A percentile compares a stretch with the other conserved stretches of the same genome.
Conservation (phyloP, 2,888 invertebrate genomes). For the Dioctria rufipes region DNA sequence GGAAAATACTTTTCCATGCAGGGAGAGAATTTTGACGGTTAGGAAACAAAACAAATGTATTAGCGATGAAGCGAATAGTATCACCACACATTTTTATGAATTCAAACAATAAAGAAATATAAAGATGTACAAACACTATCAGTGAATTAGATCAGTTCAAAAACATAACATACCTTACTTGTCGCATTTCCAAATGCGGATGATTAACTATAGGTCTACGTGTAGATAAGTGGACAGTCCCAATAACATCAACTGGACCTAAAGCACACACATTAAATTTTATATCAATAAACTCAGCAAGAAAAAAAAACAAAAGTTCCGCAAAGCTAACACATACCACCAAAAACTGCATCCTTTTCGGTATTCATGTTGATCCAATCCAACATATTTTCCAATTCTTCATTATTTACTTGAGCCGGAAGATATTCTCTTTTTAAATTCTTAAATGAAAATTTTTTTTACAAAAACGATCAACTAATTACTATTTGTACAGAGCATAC, state of each 20-base stretch:
- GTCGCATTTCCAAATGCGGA: conserved; percentile 88
- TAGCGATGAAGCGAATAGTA: no score
- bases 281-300: background rate
- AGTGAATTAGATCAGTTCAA: no score
- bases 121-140: no score
- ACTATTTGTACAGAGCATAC: conserved; percentile 58
- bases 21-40: no score
- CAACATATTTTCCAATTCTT: conserved; percentile 82
- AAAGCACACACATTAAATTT: background rate
- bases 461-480: no score
- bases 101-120: no score
- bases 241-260: conserved; percentile 89
- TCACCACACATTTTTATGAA: no score
- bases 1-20: no score
- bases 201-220: conserved; percentile 86
- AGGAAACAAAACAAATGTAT: no score
- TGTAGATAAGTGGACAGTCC: conserved; percentile 84
- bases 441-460: conserved; percentile 58
- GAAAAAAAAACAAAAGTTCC: background rate
- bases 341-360: conserved; percentile 80
- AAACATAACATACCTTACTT: conserved; percentile 76
- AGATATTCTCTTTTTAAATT: conserved; percentile 69
- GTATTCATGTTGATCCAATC: conserved; percentile 82
- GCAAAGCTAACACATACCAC: conserved; percentile 67
- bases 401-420: conserved; percentile 80